Percentiles rank a stretch among this genome's conserved stretches.
Evolutionary conservation across 2,797 vertebrate genomes (phyloP).

Genomic region (Esox masquinongy): DNA sequence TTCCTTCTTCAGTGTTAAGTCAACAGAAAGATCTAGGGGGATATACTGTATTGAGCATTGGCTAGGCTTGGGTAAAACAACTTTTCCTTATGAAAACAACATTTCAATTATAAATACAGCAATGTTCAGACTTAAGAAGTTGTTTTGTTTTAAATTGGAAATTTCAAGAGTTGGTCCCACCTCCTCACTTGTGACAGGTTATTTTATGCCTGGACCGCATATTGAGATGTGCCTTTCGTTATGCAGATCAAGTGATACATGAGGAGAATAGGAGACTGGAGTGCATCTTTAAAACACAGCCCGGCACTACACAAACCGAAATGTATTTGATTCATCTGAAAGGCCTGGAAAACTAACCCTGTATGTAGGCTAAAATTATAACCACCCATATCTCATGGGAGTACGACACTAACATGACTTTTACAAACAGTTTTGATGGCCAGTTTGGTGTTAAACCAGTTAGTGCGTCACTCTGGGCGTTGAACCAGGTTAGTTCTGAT

Average conservation of each 20-base stretch:
- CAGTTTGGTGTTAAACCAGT: conserved; percentile 14
- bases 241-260: too few relatives aligned
- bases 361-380: not conserved
- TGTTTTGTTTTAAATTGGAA: too few relatives aligned
- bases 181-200: too few relatives aligned
- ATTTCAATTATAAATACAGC: not conserved
- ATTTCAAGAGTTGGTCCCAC: too few relatives aligned
- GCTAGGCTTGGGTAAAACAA: not conserved
- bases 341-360: not conserved
- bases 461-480: conserved; percentile 52
- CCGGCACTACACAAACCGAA: not conserved
- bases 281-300: not conserved
- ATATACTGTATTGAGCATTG: not conserved
- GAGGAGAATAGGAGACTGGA: too few relatives aligned
- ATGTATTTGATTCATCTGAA: not conserved
- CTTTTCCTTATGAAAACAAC: not conserved
- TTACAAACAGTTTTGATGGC: not conserved
- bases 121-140: too few relatives aligned
- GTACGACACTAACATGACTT: not conserved
- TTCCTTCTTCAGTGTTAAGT: not conserved
- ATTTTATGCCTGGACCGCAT: too few relatives aligned
- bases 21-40: not conserved
- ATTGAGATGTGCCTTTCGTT: too few relatives aligned
- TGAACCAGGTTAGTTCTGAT: conserved; percentile 83
- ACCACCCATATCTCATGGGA: not conserved